Percentiles rank a stretch among this genome's conserved stretches.
phyloP scores from a whole-genome alignment of 2,888 invertebrate genomes.

The Isoperla grammatica region DNA sequence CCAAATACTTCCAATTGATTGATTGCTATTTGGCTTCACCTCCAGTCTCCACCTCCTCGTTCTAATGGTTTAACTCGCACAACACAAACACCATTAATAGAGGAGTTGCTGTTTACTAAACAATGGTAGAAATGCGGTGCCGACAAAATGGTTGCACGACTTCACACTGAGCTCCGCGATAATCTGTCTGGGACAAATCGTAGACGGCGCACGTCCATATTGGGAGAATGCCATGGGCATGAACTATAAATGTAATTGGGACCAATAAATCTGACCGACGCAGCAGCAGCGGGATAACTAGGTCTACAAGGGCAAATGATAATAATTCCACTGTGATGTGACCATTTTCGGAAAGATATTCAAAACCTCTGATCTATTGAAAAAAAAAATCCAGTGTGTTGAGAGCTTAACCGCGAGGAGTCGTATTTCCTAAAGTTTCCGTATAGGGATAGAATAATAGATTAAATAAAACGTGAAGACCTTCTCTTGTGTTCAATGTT shows the following conservation, averaged over 20 bases:
- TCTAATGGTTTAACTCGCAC: too few species aligned
- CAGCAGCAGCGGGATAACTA: slow-evolving; percentile 1
- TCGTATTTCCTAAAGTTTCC: slow-evolving; percentile 12
- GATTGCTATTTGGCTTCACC: too few species aligned
- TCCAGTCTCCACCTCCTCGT: too few species aligned
- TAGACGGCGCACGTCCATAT: not conserved
- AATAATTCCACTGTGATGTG: slow-evolving; percentile 10
- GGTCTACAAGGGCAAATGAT: slow-evolving; percentile 15
- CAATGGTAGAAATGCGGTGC: too few species aligned
- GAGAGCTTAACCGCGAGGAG: not conserved
- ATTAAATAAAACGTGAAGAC: slow-evolving; percentile 1
- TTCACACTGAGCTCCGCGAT: too few species aligned
- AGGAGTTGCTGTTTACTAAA: too few species aligned
- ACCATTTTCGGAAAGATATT: slow-evolving; percentile 11
- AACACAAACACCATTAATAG: too few species aligned
- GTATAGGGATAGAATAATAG: slow-evolving; percentile 14
- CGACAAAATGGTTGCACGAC: too few species aligned
- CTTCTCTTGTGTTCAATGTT: slow-evolving; percentile 13
- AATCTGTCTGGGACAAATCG: too few species aligned
- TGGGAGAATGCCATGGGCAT: not conserved
- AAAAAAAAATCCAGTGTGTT: not conserved
- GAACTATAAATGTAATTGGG: not conserved
- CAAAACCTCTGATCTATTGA: slow-evolving; percentile 4
- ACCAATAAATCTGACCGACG: not conserved
- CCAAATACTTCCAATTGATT: too few species aligned